phyloP scores from a whole-genome alignment of 2,113 vertebrate genomes.

The Heliornis fulica region DNA sequence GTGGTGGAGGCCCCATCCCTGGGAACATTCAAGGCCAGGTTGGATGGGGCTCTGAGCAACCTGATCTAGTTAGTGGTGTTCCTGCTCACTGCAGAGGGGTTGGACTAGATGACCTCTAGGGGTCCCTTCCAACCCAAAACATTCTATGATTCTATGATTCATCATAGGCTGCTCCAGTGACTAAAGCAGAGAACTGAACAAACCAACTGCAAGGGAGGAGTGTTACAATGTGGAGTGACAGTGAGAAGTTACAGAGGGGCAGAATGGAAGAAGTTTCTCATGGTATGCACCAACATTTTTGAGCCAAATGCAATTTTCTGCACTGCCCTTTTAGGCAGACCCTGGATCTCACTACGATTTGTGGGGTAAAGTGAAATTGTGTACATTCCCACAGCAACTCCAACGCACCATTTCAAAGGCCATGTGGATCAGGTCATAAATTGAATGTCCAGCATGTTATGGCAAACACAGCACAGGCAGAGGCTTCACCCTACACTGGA shows the following conservation, averaged over 20 bases:
- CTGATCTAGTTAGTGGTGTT: no score
- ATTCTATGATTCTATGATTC: no score
- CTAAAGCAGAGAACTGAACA: neutral
- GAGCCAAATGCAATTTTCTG: neutral
- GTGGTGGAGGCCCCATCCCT: no score
- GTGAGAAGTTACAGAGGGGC: neutral
- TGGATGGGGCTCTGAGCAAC: no score
- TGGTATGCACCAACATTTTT: neutral
- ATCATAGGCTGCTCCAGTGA: neutral
- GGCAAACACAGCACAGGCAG: neutral
- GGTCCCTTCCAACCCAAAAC: no score
- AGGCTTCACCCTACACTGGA: neutral
- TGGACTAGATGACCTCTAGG: no score
- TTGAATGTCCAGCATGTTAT: neutral
- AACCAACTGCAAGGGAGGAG: neutral
- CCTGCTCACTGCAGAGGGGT: no score
- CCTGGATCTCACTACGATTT: neutral
- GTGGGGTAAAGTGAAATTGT: neutral
- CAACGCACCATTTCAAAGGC: neutral
- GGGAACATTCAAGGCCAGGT: no score
- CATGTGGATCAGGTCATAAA: neutral
- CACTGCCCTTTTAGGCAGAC: neutral
- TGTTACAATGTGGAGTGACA: neutral
- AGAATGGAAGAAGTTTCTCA: neutral
- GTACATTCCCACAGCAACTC: accelerated